Evolutionary conservation across 2,797 vertebrate genomes (phyloP), one percentile per base, ranked within the genome.

Genomic region (Tachyglossus aculeatus): DNA sequence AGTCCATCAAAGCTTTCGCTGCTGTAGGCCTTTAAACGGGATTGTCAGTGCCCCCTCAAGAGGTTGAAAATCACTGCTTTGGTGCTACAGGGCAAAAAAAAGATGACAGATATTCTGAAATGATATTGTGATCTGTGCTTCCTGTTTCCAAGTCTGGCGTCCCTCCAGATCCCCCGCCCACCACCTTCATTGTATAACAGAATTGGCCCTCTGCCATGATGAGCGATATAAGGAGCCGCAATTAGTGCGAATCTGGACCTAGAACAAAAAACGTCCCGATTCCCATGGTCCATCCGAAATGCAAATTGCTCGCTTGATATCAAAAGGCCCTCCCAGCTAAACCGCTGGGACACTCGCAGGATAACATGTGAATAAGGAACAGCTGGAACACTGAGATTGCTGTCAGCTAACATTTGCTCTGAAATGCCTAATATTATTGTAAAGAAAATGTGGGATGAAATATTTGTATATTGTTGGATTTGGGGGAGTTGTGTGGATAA

Each of bases 401-500:
- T 73, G 48, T 71, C 56, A 76, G 51, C 31, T 61, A 57, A 43
- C 51, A 58, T 55, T 68, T 57, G 27, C 6, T 64, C 7, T 34
- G 72, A 73, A 71, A 67, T 63, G 6, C 21, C 51, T 74, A 63
- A 68, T 71, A 56, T 38, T 47, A 16, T 57, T 61, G 15, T n/a
- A 60, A 55, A 48, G 31, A 73, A 77, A 76, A 55, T 50, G 21
- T 33, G 21, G 64, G 38, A 56, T 43, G 27, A 71, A 48, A 64
- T 58, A 67, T n/a, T 36, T 14, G 36, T 34, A 41, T 6, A 19
- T 51, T 57, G 15, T 36, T 54, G 22, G 32, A 61, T 59, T 68
- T 71, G 72, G 64, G 12, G 47, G n/a, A 16, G n/a, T 11, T 63
- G 74, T 62, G 29, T 57, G 48, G 55, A 43, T 65, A 75, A 73